phyloP scores from a whole-genome alignment of 2,113 vertebrate species.

The Trichechus manatus region DNA sequence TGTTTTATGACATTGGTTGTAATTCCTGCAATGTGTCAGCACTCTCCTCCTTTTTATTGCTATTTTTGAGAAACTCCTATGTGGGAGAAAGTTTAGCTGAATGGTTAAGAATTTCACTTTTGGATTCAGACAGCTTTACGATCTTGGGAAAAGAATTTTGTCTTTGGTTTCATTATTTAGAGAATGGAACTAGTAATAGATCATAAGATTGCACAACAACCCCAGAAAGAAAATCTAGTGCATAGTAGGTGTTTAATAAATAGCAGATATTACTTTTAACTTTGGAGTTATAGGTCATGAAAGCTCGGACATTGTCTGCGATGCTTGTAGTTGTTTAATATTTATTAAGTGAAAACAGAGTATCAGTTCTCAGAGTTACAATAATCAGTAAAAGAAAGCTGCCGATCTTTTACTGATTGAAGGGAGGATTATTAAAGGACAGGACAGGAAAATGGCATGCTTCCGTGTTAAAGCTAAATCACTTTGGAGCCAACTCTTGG shows the following conservation, averaged over 20 bases:
- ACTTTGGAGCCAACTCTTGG: neutral
- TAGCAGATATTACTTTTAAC: neutral
- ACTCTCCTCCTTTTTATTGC: neutral
- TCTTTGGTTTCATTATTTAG: conserved; percentile 8
- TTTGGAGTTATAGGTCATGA: neutral
- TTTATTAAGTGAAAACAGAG: neutral
- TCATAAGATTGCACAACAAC: conserved; percentile 26
- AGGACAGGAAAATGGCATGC: neutral
- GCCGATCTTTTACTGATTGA: neutral
- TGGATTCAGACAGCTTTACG: neutral
- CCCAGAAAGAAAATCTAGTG: neutral
- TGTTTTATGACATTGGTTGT: too few species aligned
- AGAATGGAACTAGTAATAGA: conserved; percentile 11
- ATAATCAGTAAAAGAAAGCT: neutral
- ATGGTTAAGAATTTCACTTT: conserved; percentile 1
- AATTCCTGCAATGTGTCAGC: too few species aligned
- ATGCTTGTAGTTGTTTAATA: neutral
- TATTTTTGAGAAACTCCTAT: conserved; percentile 16
- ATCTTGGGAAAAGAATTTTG: neutral
- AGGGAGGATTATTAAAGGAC: neutral
- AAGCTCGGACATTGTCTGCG: neutral
- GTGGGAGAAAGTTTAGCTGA: neutral
- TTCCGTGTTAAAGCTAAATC: neutral
- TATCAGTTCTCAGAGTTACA: neutral
- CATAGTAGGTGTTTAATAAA: neutral